Evolutionary conservation across 2,888 invertebrate species (phyloP).

Genomic region (Dermolepida albohirtum): DNA sequence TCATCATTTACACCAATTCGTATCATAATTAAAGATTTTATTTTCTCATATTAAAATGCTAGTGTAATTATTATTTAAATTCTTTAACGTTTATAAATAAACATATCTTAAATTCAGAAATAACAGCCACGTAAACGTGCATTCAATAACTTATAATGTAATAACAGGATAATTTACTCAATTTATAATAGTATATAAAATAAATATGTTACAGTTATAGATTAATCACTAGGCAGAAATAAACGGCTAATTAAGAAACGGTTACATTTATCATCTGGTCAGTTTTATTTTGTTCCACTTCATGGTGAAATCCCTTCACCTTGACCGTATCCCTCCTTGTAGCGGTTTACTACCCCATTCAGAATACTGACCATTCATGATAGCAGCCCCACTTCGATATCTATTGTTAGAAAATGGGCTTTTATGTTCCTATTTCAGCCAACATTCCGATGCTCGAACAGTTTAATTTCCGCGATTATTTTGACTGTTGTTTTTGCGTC

Average conservation of each 20-base stretch:
- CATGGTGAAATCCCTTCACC: constrained; percentile 47
- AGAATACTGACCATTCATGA: constrained; percentile 52
- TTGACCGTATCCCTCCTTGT: constrained; percentile 48
- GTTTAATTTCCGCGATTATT: constrained; percentile 40
- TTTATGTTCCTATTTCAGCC: constrained; percentile 30
- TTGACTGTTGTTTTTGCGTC: constrained; percentile 27
- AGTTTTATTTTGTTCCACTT: constrained; percentile 33
- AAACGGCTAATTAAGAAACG: constrained; percentile 15
- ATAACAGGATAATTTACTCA: too few species aligned
- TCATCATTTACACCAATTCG: too few species aligned
- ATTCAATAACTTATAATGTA: too few species aligned
- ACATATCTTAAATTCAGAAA: background rate
- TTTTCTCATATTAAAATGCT: too few species aligned
- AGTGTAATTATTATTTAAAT: constrained; percentile 4
- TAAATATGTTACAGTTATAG: background rate
- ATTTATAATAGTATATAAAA: background rate
- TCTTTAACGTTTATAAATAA: background rate
- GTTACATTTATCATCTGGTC: constrained; percentile 32
- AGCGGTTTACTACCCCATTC: constrained; percentile 53
- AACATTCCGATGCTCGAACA: constrained; percentile 35
- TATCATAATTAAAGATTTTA: too few species aligned
- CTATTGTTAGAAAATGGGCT: constrained; percentile 43
- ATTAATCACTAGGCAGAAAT: background rate
- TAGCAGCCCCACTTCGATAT: constrained; percentile 43
- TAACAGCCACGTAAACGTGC: too few species aligned